phyloP scores from a whole-genome alignment of 2,797 vertebrate species.

The Peromyscus nudipes region DNA sequence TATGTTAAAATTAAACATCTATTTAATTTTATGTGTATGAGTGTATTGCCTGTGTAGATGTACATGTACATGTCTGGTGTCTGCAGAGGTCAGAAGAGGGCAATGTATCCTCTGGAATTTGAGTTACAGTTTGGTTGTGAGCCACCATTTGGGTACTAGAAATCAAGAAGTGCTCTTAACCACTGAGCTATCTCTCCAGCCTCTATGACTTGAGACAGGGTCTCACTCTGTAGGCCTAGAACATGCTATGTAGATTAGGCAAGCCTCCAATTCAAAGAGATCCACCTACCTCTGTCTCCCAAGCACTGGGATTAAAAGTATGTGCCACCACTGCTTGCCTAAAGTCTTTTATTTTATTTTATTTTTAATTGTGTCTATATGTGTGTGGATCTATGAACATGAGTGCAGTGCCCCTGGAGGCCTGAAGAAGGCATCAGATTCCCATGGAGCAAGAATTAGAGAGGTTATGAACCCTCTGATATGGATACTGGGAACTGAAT shows the following conservation, averaged over 20 bases:
- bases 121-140: not conserved
- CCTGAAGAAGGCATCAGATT: not conserved
- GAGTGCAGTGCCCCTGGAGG: not conserved
- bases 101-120: not conserved
- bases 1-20: not conserved
- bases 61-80: not conserved
- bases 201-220: not conserved
- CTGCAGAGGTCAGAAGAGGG: not conserved
- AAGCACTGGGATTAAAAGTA: not conserved
- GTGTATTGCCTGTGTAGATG: too few relatives aligned
- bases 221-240: not conserved
- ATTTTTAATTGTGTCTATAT: not conserved
- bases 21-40: not conserved
- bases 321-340: not conserved
- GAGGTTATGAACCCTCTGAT: not conserved
- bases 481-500: not conserved
- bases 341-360: not conserved
- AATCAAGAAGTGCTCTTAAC: not conserved
- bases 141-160: not conserved
- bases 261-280: not conserved
- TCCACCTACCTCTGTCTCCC: not conserved
- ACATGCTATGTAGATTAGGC: not conserved
- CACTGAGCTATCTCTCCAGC: not conserved
- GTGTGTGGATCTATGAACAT: not conserved
- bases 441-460: not conserved